Percentiles rank a stretch among this genome's conserved stretches.
Evolutionary conservation across 2,888 invertebrate species (phyloP).

Genomic region (Hofmannophila pseudospretella): DNA sequence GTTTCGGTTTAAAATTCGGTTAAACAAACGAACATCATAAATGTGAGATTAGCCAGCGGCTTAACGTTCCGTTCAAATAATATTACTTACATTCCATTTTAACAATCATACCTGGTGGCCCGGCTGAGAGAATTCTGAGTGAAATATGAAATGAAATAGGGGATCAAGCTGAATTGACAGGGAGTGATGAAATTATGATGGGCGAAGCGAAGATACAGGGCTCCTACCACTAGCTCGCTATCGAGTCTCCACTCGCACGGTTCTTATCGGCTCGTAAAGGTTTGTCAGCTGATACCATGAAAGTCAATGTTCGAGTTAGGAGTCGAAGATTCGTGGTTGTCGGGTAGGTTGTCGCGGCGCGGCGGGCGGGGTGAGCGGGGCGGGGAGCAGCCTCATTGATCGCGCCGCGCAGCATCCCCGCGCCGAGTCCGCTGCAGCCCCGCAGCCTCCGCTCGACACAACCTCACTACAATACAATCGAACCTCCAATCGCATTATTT

Average conservation of each 20-base stretch:
- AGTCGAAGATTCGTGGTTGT: constrained; percentile 51
- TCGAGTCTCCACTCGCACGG: constrained; percentile 4
- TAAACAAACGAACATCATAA: too few species aligned
- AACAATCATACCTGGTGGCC: too few species aligned
- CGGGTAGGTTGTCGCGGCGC: constrained; percentile 33
- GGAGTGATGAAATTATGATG: constrained; percentile 14
- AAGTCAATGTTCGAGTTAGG: constrained; percentile 50
- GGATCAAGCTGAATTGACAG: constrained; percentile 17
- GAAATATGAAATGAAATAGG: constrained; percentile 9
- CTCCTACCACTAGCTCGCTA: constrained; percentile 15
- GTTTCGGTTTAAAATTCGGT: too few species aligned
- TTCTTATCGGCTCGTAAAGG: constrained; percentile 7
- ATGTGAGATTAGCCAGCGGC: too few species aligned
- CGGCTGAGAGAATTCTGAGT: neutral
- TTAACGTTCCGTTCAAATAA: too few species aligned
- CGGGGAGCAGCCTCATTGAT: constrained; percentile 66
- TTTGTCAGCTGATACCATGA: constrained; percentile 38
- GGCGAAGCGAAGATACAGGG: constrained; percentile 5
- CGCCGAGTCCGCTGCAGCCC: constrained; percentile 38
- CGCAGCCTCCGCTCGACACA: constrained; percentile 46
- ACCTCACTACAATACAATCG: constrained; percentile 54
- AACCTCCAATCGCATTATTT: constrained; percentile 39
- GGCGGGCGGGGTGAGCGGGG: constrained; percentile 26
- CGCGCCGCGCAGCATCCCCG: constrained; percentile 63
- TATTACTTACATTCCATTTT: too few species aligned